A percentile compares a stretch with the other conserved stretches of the same genome.
Conservation (phyloP, 2,888 invertebrate genomes). For the Pediacus dermestoides region DNA sequence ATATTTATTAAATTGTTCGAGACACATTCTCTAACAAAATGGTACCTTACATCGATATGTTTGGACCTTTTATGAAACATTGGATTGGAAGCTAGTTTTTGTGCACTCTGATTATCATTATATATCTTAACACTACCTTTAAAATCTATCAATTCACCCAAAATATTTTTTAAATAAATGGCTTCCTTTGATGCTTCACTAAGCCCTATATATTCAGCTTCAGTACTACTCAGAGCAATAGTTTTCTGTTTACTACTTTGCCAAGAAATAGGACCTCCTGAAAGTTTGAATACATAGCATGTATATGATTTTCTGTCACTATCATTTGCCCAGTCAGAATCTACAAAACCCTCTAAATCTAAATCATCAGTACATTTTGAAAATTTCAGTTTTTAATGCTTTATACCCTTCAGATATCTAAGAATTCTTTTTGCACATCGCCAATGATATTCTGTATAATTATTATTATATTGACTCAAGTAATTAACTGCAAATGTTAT, state of each 20-base stretch:
- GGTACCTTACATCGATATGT: conserved; percentile 26
- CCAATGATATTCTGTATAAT: too few relatives aligned
- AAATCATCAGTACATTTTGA: too few relatives aligned
- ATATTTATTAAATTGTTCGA: conserved; percentile 13
- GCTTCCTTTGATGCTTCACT: conserved; percentile 25
- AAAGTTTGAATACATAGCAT: conserved; percentile 27
- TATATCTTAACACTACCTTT: conserved; percentile 10
- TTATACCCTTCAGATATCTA: too few relatives aligned
- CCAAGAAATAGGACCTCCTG: conserved; percentile 25
- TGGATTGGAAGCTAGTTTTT: conserved; percentile 21
- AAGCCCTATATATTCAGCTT: conserved; percentile 29
- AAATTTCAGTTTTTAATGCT: too few relatives aligned
- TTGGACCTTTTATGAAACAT: conserved; percentile 20
- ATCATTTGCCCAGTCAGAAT: conserved; percentile 23
- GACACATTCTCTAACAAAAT: conserved; percentile 19
- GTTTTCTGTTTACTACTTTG: conserved; percentile 30
- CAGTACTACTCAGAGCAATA: conserved; percentile 30
- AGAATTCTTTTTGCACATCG: too few relatives aligned
- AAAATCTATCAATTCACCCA: conserved; percentile 14
- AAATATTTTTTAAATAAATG: conserved; percentile 22
- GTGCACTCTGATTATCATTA: conserved; percentile 27
- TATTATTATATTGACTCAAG: too few relatives aligned
- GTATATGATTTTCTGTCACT: conserved; percentile 44
- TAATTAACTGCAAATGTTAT: too few relatives aligned
- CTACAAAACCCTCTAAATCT: conserved; percentile 20